These are phyloP conservation scores for Lordiphosa andalusiaca DNA, from an alignment of 2,888 invertebrate species.

Conservation along the genomic window DNA sequence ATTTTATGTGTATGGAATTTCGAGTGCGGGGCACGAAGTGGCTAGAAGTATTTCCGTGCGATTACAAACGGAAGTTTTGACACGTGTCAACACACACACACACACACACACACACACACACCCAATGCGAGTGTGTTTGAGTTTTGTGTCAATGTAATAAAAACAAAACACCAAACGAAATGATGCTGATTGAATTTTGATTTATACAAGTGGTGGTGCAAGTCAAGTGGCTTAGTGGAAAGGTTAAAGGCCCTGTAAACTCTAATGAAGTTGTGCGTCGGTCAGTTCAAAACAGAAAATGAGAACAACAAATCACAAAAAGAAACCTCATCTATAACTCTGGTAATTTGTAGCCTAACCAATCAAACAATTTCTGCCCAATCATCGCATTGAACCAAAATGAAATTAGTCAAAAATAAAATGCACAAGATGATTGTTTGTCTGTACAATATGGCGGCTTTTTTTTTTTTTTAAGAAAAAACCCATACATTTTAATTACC, in stretches of 20 bases:
- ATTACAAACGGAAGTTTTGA: slow-evolving; percentile 77
- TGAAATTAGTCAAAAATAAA: slow-evolving; percentile 66
- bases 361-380: slow-evolving; percentile 58
- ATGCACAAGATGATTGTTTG: slow-evolving; percentile 15
- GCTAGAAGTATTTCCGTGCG: slow-evolving; percentile 72
- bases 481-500: slow-evolving; percentile 78
- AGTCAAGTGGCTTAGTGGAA: slow-evolving; percentile 46
- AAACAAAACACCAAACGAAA: slow-evolving; percentile 57
- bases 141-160: slow-evolving; percentile 63
- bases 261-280: slow-evolving; percentile 71
- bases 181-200: slow-evolving; percentile 76
- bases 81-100: slow-evolving; percentile 78
- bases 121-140: slow-evolving; percentile 22
- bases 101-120: no score
- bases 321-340: slow-evolving; percentile 20
- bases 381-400: slow-evolving; percentile 9
- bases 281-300: slow-evolving; percentile 53
- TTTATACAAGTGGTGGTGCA: slow-evolving; percentile 50
- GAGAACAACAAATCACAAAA: slow-evolving; percentile 2
- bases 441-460: slow-evolving; percentile 53
- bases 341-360: slow-evolving; percentile 37
- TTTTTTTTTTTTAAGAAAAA: slow-evolving; percentile 25
- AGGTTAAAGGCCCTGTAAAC: slow-evolving; percentile 53
- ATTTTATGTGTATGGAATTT: slow-evolving; percentile 37
- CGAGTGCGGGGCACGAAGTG: slow-evolving; percentile 54